Percentiles rank a stretch among this genome's conserved stretches.
Evolutionary conservation across 1,140 invertebrate species (phyloP).

Genomic region (Eumeta japonica): DNA sequence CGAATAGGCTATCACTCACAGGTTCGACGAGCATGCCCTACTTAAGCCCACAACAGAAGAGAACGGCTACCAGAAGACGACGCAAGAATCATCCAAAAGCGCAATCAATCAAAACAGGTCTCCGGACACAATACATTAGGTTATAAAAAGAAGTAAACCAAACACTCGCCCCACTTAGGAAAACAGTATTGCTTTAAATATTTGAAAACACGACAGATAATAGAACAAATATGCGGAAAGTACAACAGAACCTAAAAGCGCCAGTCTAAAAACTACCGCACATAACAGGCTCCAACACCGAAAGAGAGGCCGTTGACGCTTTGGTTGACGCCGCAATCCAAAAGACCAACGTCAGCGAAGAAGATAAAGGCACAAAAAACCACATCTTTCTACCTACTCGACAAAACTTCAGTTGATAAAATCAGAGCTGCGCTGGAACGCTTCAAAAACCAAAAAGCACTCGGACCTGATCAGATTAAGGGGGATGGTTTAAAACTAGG

Average conservation of each 20-base stretch:
- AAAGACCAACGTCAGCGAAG: slow-evolving; percentile 2
- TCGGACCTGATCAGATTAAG: slow-evolving; percentile 3
- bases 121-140: slow-evolving; percentile 3
- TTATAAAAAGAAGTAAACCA: not conserved
- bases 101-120: slow-evolving; percentile 1
- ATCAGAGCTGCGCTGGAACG: slow-evolving; percentile 1
- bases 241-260: slow-evolving; percentile 1
- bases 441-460: slow-evolving; percentile 7
- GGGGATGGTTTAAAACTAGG: slow-evolving; percentile 7
- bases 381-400: slow-evolving; percentile 4
- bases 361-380: slow-evolving; percentile 6
- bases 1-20: slow-evolving; percentile 4
- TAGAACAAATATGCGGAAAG: slow-evolving; percentile 3
- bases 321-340: slow-evolving; percentile 3
- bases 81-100: not conserved
- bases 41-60: not conserved
- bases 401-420: slow-evolving; percentile 1
- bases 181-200: slow-evolving; percentile 2
- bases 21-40: slow-evolving; percentile 2
- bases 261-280: slow-evolving; percentile 5
- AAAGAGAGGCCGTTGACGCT: slow-evolving; percentile 3
- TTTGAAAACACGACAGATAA: slow-evolving; percentile 4
- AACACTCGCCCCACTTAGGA: not conserved
- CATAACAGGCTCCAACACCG: slow-evolving; percentile 2
- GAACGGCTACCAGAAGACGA: slow-evolving; percentile 6